Base-by-base conservation (phyloP, 2,797 vertebrate species). In the Chaenodraco wilsoni region DNA sequence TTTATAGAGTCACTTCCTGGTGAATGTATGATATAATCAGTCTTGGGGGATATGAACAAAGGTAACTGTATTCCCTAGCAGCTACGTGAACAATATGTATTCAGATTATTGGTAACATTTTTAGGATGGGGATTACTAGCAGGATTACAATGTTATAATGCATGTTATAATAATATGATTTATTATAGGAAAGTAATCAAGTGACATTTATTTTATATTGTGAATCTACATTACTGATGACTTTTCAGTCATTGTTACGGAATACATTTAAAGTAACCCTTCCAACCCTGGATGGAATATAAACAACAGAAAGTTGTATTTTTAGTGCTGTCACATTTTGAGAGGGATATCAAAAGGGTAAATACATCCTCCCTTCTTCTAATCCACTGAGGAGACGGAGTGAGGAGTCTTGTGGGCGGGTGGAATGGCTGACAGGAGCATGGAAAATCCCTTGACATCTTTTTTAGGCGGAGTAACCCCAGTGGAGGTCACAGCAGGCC, bases 391-490 rank as follows among this genome's bases (percentile, higher is more conserved):
- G 84, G 74, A 87, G 68, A 69, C 57, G 2, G 7, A 74, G 88
- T 74, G 79, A 87, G 81, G 88, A 86, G 90, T 81, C 55, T 71
- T 58, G 76, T 41, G 11, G 79, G 74, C 62, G 55, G 73, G 75
- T 70, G 83, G 80, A 79, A 92, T 89, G 86, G 90, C 88, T 94
- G 93, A 92, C 89, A 91, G 87, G 84, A 80, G 79, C 55, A 72
- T 75, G 79, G 87, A 83, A 93, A 94, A 92, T 95, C 90, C 87
- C 92, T 56, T 91, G 92, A 93, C 89, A 78, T 88, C 90, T 92
- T 93, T 92, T 94, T 93, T 91, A 91, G 83, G 87, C 78, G 43
- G 54, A 73, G 55, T 76, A 90, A 82, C 81, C 80, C 82, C 85
- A 77, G 54, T 19, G 74, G 81, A 88, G 81, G 72, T 52, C 75